Base-by-base conservation (phyloP, 2,888 invertebrate genomes). In the Eudasyphora cyanicolor region DNA sequence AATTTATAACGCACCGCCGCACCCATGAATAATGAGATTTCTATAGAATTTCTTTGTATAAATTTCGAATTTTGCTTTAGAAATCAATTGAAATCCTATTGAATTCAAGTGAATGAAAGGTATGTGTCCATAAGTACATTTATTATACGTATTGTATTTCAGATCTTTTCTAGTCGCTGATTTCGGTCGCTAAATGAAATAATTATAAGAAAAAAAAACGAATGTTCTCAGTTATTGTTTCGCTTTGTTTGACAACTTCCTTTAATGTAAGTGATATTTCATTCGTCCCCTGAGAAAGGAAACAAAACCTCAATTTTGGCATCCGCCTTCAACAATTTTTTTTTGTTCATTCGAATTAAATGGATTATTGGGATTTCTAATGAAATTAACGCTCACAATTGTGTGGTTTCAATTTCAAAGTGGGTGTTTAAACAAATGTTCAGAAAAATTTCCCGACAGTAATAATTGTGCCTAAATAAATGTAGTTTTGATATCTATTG, bases 221-320 rank as follows among this genome's bases (percentile, higher is more conserved):
- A 79, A 76, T 76, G 74, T 79, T 62, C 49, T 71, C 57, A 71
- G 14, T 78, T 32, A 49, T 51, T 49, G 19, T 60, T 82, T 27
- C 7, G 45, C 6, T 70, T 79, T 70, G 54, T 81, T 86, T 85
- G 81, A 81, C 84, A 81, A 81, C 76, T 80, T 82, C 81, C 76
- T 71, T 62, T 83, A 79, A 79, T 82, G 86, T 85, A 86, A 86
- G 84, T 81, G 85, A 86, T 86, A 86, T 82, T 86, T 85, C 60
- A 74, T 76, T 70, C 29, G 45, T 64, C 71, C 42, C 45, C 29
- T 12, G 8, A 24, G 45, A 32, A 19, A 60, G 5, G 32, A 83
- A 83, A 42, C 62, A 42, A 32, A 71, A 80, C 64, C 71, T 21
- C 45, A 76, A 73, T 73, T 84, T 81, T 67, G 51, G 78, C 78